Evolutionary conservation across 2,113 vertebrate species (phyloP).

Genomic region (Sylvia atricapilla): DNA sequence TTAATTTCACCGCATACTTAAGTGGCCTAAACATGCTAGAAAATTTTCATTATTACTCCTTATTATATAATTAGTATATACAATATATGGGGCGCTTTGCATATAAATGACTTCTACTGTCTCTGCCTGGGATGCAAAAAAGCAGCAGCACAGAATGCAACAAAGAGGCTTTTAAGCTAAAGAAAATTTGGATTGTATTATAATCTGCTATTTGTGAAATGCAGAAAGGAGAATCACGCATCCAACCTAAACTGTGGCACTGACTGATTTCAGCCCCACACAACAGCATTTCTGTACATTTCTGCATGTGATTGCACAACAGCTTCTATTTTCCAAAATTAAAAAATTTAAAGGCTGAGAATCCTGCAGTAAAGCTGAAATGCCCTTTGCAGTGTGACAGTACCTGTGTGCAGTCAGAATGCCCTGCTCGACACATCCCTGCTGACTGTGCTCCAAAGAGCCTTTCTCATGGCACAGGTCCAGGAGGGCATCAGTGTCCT

Average conservation of each 20-base stretch:
- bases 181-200: not conserved
- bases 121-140: not conserved
- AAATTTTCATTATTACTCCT: slow-evolving; percentile 43
- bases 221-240: not conserved
- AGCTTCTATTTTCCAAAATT: not conserved
- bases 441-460: not conserved
- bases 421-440: not conserved
- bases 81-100: slow-evolving; percentile 24
- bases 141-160: not conserved
- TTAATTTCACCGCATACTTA: slow-evolving; percentile 15
- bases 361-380: not conserved
- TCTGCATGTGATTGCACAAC: not conserved
- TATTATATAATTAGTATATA: slow-evolving; percentile 54
- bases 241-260: not conserved
- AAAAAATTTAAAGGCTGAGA: not conserved
- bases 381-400: not conserved
- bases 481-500: not conserved
- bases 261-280: not conserved
- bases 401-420: not conserved
- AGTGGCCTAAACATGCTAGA: slow-evolving; percentile 30
- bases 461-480: not conserved
- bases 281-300: not conserved
- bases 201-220: not conserved
- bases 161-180: not conserved
- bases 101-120: slow-evolving; percentile 24